Base-by-base conservation (phyloP, 2,888 invertebrate genomes). In the Sylvicola cinctus region DNA sequence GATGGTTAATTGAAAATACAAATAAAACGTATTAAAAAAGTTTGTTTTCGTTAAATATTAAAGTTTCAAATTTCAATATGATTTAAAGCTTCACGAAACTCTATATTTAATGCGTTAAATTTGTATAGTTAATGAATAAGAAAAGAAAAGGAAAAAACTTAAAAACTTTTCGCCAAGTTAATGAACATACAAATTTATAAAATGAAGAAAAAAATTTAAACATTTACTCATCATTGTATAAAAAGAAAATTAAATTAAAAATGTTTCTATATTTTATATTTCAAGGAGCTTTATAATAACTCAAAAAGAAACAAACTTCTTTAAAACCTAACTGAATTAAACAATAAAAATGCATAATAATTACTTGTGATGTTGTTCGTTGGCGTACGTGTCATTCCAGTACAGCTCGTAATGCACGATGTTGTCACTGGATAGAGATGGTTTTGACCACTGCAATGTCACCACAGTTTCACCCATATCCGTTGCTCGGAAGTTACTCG, bases 311-410 rank as follows among this genome's bases (percentile, higher is more conserved):
- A n/a, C n/a, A 20, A 20, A 8, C 20, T 20, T 20, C 4, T 20
- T 20, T 20, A 6, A 20, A 20, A n/a, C n/a, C 20, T 20, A 6
- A 20, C 8, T 20, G 4, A 20, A 6, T 20, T 20, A 20, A 20
- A 20, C 4, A 6, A 8, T 8, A 13, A 28, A 28, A 28, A 28
- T 28, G 14, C 10, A 20, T 6, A 28, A 37, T 40, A 52, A 65
- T 66, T 49, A 70, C 71, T 83, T 72, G 53, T 79, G 79, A 59
- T 81, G 80, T 53, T 77, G 77, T 54, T 83, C 80, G 66, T 84
- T 79, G 34, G 85, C 84, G 50, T 87, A 88, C 16, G 90, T 88
- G 54, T 90, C 90, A 62, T 95, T 96, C 87, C 90, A 95, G 57
- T 91, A 93, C 16, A 96, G 68, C 60, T 90, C 90, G 61, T 95